Conservation (phyloP, 2,888 invertebrate genomes). For the Ectemnius continuus region DNA sequence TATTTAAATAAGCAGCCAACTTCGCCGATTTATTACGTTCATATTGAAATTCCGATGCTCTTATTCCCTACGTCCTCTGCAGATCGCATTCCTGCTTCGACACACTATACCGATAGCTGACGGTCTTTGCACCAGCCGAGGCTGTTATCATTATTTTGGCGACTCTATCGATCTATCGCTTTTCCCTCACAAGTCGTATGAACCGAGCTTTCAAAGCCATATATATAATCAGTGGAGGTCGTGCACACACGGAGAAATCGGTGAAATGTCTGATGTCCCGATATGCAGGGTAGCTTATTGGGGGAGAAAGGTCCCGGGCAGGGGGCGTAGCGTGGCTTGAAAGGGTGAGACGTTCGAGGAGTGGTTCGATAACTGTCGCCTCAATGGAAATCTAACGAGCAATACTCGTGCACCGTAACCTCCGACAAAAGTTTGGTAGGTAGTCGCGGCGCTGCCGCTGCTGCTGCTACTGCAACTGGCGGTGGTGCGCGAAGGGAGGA, state of each 20-base stretch:
- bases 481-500: background rate
- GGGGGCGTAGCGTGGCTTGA: background rate
- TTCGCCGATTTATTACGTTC: constrained; percentile 52
- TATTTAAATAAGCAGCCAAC: constrained; percentile 59
- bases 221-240: too few relatives aligned
- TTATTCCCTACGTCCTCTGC: constrained; percentile 40
- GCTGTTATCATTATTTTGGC: too few relatives aligned
- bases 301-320: background rate
- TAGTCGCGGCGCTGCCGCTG: constrained; percentile 12
- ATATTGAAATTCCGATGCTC: constrained; percentile 60
- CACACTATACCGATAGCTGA: background rate
- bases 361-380: constrained; percentile 42
- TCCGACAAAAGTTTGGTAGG: constrained; percentile 48
- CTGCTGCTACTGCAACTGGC: background rate
- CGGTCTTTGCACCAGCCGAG: too few relatives aligned
- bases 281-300: background rate
- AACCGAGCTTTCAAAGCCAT: too few relatives aligned
- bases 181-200: too few relatives aligned
- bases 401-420: constrained; percentile 50
- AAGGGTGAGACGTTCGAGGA: background rate
- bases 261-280: background rate
- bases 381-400: constrained; percentile 62
- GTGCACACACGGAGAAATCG: constrained; percentile 11
- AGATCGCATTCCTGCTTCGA: constrained; percentile 20
- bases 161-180: too few relatives aligned